These are phyloP conservation scores for Pseudolycoriella hygida DNA, from an alignment of 2,888 invertebrate genomes.

Conservation along the genomic window DNA sequence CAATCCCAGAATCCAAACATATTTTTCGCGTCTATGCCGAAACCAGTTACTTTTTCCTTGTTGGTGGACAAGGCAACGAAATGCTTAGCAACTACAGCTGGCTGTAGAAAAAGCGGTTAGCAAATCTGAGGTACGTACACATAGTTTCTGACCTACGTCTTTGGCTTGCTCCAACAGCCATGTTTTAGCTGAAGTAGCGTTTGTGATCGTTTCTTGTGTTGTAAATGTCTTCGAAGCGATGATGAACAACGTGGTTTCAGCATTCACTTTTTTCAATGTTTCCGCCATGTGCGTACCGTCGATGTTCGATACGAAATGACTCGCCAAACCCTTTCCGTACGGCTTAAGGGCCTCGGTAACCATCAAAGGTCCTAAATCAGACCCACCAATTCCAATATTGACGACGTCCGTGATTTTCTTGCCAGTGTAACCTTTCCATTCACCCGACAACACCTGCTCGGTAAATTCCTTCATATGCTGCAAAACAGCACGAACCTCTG, in stretches of 20 bases:
- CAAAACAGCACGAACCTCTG: constrained; percentile 79
- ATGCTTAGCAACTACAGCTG: constrained; percentile 79
- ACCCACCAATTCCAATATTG: constrained; percentile 99
- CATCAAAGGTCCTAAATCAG: constrained; percentile 97
- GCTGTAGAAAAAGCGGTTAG: constrained; percentile 30
- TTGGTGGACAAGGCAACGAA: constrained; percentile 98
- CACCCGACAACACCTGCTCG: constrained; percentile 49
- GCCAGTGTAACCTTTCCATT: constrained; percentile 71
- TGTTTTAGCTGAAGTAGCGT: constrained; percentile 90
- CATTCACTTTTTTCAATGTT: constrained; percentile 70
- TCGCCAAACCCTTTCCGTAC: constrained; percentile 66
- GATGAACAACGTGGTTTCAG: constrained; percentile 92
- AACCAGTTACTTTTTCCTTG: constrained; percentile 79
- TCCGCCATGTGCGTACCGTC: constrained; percentile 97
- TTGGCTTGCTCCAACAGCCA: constrained; percentile 84
- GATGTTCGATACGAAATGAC: constrained; percentile 96
- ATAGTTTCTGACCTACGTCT: no score
- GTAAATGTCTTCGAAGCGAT: constrained; percentile 99
- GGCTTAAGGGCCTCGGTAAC: constrained; percentile 95
- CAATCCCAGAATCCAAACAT: constrained; percentile 99
- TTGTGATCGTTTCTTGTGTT: constrained; percentile 97
- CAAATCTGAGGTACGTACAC: constrained; percentile 1
- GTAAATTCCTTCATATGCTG: constrained; percentile 91
- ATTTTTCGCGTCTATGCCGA: constrained; percentile 91
- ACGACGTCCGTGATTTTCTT: constrained; percentile 92